phyloP scores from a whole-genome alignment of 2,113 vertebrate genomes.

The Rhea americana region DNA sequence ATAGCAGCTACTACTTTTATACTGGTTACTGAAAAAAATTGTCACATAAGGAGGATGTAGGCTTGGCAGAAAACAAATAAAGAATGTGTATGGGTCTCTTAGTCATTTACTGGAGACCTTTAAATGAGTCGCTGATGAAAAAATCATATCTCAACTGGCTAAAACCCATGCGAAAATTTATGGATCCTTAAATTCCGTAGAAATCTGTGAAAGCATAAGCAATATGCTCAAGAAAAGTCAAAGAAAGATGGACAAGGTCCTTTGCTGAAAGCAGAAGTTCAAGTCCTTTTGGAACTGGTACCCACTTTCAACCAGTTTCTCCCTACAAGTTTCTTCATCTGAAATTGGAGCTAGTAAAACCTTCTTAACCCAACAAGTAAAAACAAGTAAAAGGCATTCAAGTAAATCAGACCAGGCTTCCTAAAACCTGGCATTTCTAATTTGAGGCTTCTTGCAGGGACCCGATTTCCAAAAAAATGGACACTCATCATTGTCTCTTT shows the following conservation, averaged over 20 bases:
- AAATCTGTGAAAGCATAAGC: background rate
- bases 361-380: background rate
- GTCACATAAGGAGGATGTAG: background rate
- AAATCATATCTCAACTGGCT: background rate
- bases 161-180: background rate
- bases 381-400: background rate
- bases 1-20: background rate
- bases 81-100: background rate
- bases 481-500: background rate
- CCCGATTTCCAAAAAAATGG: background rate
- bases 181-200: background rate
- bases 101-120: background rate
- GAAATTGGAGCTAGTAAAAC: background rate
- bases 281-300: background rate
- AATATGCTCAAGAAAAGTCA: background rate
- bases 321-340: background rate
- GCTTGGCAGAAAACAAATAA: background rate
- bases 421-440: background rate
- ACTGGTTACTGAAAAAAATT: background rate
- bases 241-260: background rate
- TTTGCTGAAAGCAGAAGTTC: background rate
- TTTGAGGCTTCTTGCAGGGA: background rate
- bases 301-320: background rate
- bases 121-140: background rate
- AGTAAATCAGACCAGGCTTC: background rate